These are phyloP conservation scores for Leucopsar rothschildi DNA, from an alignment of 2,113 vertebrate genomes.

Conservation along the genomic window DNA sequence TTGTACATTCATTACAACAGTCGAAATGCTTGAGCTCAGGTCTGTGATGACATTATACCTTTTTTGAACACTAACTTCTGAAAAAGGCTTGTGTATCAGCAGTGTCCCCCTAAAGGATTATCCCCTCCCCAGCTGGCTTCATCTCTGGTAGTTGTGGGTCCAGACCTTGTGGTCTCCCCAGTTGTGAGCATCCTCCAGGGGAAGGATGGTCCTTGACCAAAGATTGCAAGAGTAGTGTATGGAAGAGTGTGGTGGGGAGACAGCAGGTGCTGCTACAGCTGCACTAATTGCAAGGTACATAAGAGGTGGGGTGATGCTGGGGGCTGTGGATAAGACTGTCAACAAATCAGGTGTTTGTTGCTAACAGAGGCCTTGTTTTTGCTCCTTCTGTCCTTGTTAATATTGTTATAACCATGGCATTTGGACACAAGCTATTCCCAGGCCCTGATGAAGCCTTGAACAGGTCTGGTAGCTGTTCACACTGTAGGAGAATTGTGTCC, in stretches of 20 bases:
- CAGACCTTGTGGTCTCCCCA: not conserved
- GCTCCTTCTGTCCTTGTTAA: not conserved
- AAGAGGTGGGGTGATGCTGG: not conserved
- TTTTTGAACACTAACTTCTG: not conserved
- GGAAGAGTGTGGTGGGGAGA: not conserved
- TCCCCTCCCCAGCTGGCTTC: fast-evolving
- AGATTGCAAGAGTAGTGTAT: not conserved
- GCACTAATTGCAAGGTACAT: fast-evolving
- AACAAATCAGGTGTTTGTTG: fast-evolving
- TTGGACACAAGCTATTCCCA: not conserved
- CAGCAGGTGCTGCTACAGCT: not conserved
- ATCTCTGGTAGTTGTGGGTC: not conserved
- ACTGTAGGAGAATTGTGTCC: not conserved
- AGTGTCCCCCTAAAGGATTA: not conserved
- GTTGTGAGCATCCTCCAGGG: not conserved
- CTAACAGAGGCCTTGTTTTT: not conserved
- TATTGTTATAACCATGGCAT: not conserved
- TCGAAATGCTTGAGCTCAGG: not conserved
- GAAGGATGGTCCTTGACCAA: not conserved
- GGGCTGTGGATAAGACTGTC: not conserved
- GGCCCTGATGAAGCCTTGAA: not conserved
- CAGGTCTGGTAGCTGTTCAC: not conserved
- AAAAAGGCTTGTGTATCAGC: not conserved
- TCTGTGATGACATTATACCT: not conserved
- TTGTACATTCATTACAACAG: not conserved